Conservation (phyloP, 2,797 vertebrate species). For the Fistularia tabacaria region DNA sequence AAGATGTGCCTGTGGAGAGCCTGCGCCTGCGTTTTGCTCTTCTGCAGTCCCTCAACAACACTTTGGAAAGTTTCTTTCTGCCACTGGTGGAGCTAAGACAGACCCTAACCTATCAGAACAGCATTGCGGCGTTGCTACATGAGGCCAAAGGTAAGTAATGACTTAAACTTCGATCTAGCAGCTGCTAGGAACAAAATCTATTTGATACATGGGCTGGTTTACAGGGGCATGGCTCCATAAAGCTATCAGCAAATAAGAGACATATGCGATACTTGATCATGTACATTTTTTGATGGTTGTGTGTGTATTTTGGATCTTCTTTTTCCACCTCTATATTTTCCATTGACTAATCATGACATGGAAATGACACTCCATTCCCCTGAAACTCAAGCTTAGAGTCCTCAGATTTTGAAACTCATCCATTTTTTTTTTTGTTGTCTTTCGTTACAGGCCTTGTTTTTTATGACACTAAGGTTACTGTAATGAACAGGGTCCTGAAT, state of each 20-base stretch:
- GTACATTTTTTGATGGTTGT: too few relatives aligned
- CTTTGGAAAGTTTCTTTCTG: constrained; percentile 93
- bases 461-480: constrained; percentile 94
- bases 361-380: too few relatives aligned
- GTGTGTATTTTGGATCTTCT: too few relatives aligned
- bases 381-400: too few relatives aligned
- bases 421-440: too few relatives aligned
- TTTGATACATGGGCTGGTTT: background rate
- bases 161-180: background rate
- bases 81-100: constrained; percentile 92
- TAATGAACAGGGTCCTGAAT: constrained; percentile 96
- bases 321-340: too few relatives aligned
- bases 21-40: constrained; percentile 90
- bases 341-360: too few relatives aligned
- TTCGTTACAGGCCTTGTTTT: constrained; percentile 79
- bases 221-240: too few relatives aligned
- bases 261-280: too few relatives aligned
- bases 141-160: constrained; percentile 88
- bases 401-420: too few relatives aligned
- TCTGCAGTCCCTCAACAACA: constrained; percentile 96
- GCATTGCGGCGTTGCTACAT: constrained; percentile 86
- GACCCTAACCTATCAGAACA: constrained; percentile 83
- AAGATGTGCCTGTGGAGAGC: constrained; percentile 91
- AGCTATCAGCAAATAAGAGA: too few relatives aligned
- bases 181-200: background rate